These are phyloP conservation scores for Philhelius pedissequus DNA, from an alignment of 2,888 invertebrate genomes.

Conservation along the genomic window DNA sequence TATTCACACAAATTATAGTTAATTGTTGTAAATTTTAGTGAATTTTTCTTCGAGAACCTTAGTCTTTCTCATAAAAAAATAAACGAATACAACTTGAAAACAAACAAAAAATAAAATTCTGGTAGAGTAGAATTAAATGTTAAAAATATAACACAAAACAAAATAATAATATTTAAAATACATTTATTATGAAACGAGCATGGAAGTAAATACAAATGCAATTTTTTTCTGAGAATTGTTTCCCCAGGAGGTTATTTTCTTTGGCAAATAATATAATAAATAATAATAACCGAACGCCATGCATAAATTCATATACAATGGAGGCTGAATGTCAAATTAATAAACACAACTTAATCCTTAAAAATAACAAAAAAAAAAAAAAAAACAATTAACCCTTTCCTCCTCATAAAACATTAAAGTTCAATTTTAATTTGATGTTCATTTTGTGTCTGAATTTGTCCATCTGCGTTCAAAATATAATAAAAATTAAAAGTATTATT, in stretches of 20 bases:
- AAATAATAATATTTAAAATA: conserved; percentile 63
- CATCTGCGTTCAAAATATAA: conserved; percentile 20
- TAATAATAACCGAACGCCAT: conserved; percentile 20
- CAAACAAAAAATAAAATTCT: conserved; percentile 7
- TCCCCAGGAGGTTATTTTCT: not conserved
- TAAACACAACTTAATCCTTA: conserved; percentile 20
- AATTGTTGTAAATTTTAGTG: conserved; percentile 44
- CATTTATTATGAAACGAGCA: conserved; percentile 49
- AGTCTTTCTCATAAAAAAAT: conserved; percentile 17
- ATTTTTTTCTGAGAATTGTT: conserved; percentile 32
- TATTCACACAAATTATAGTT: conserved; percentile 28
- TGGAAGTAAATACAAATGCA: not conserved
- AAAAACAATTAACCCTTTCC: not conserved
- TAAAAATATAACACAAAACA: conserved; percentile 7
- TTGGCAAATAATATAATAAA: not conserved
- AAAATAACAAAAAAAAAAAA: not conserved
- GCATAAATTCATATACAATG: conserved; percentile 50
- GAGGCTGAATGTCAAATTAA: conserved; percentile 63
- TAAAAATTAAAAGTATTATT: not conserved
- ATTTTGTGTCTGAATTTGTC: conserved; percentile 57
- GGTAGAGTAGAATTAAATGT: conserved; percentile 54
- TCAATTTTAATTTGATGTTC: conserved; percentile 47
- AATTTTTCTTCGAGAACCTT: conserved; percentile 19
- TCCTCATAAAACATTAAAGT: not conserved
- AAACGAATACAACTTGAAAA: not conserved